Conservation (phyloP, 2,113 vertebrate species). For the Asarcornis scutulata region DNA sequence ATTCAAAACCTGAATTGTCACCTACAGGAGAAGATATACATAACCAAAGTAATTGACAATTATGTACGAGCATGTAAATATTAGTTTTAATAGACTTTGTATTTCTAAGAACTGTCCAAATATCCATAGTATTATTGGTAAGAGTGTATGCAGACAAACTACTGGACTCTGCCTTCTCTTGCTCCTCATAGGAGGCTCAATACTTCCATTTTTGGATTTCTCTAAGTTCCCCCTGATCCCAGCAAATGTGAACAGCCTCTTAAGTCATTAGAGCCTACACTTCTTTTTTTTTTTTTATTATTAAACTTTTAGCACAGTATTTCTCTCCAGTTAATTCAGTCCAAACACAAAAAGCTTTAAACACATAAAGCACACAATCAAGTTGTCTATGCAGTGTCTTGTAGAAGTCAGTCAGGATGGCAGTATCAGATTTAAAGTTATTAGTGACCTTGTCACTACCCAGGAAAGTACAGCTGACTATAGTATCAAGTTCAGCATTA, state of each 20-base stretch:
- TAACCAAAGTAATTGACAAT: background rate
- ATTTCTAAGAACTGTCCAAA: background rate
- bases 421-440: background rate
- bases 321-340: background rate
- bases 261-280: background rate
- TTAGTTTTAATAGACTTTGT: background rate
- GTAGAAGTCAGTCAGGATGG: background rate
- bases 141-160: background rate
- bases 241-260: background rate
- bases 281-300: too few relatives aligned
- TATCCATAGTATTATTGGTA: background rate
- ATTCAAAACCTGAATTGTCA: constrained; percentile 97
- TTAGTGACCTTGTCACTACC: background rate
- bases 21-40: constrained; percentile 75
- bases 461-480: background rate
- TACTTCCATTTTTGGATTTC: background rate
- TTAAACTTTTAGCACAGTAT: background rate
- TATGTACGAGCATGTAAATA: background rate
- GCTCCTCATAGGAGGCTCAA: background rate
- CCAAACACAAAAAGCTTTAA: background rate
- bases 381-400: background rate
- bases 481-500: background rate
- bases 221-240: background rate
- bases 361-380: background rate
- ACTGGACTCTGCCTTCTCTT: background rate